Base-by-base conservation (phyloP, 1,140 invertebrate species). In the Drosophila malerkotliana region DNA sequence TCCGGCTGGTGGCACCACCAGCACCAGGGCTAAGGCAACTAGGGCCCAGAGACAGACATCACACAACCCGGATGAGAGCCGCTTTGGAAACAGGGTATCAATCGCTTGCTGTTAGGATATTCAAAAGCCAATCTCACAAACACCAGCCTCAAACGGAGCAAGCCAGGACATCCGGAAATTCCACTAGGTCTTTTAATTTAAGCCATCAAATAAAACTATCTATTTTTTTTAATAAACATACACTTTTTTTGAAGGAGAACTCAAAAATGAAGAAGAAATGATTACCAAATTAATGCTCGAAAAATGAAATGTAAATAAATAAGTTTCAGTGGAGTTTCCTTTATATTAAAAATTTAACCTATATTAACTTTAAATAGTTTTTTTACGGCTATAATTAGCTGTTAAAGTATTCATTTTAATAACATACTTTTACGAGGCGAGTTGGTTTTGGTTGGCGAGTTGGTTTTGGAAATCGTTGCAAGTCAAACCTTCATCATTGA, bases 1-100 rank as follows among this genome's bases (percentile, higher is more conserved):
- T 75, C 85, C 0, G 80, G 75, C 30, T 91, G 90, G 90, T 91
- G 90, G 90, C 82, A 79, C 48, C 82, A 90, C 45, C 85, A 90
- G 53, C 89, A 87, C 24, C 72, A 82, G 52, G 78, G 78, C 15
- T 81, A 61, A 24, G 2, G 21, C 21, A 21, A 3, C 3, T 3
- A 21, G 2, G 3, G 21, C 21, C 21, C 21, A 21, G 21, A 21
- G 39, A 37, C 3, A 7, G 26, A 37, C 10, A n/a, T 37, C 9
- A 3, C n/a, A 18, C 14, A 18, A 44, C 14, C 41, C n/a, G 10
- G 3, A 18, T 18, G 18, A 54, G 18, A 15, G 21, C 14, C 1
- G 7, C 21, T 34, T 9, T 9, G 34, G 39, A 28, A 24, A 30
- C 12, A 5, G 64, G 61, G 54, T 7, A 34, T 41, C 30, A 52